Percentiles rank a stretch among this genome's conserved stretches.
phyloP scores from a whole-genome alignment of 2,888 invertebrate species.

The Platycnemis pennipes region DNA sequence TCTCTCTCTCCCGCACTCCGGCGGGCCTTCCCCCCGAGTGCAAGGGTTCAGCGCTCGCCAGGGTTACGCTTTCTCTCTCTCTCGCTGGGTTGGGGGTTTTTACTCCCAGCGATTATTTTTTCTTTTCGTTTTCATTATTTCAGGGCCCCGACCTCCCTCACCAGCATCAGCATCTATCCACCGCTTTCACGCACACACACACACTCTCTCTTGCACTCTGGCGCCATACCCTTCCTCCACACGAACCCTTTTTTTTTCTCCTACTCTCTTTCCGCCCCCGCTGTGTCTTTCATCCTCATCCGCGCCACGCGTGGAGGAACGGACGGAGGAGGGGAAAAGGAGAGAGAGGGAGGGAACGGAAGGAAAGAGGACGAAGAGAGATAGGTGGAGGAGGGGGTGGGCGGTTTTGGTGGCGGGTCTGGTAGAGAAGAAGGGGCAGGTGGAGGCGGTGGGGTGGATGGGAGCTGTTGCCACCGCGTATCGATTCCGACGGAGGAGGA shows the following conservation, averaged over 20 bases:
- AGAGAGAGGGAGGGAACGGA: background rate
- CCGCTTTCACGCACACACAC: background rate
- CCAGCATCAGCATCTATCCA: constrained; percentile 20
- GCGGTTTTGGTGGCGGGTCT: background rate
- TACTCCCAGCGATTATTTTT: background rate
- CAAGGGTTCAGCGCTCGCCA: constrained; percentile 32
- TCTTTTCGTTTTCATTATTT: constrained; percentile 17
- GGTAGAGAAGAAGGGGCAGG: background rate
- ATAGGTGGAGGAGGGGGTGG: background rate
- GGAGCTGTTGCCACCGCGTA: background rate
- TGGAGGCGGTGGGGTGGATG: background rate
- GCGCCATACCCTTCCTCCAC: background rate
- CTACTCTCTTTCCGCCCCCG: background rate
- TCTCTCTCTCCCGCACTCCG: constrained; percentile 18
- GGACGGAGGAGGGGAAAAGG: background rate
- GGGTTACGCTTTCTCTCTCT: background rate
- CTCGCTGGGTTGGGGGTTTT: background rate
- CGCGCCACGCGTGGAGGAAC: background rate
- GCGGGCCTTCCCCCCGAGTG: constrained; percentile 39
- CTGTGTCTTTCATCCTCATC: background rate
- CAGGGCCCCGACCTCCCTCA: constrained; percentile 57
- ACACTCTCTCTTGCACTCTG: background rate
- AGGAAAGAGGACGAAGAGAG: too few relatives aligned
- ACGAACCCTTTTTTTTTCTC: background rate
- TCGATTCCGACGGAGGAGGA: constrained; percentile 13